phyloP scores from a whole-genome alignment of 2,888 invertebrate genomes.

The Dynastes grantii region DNA sequence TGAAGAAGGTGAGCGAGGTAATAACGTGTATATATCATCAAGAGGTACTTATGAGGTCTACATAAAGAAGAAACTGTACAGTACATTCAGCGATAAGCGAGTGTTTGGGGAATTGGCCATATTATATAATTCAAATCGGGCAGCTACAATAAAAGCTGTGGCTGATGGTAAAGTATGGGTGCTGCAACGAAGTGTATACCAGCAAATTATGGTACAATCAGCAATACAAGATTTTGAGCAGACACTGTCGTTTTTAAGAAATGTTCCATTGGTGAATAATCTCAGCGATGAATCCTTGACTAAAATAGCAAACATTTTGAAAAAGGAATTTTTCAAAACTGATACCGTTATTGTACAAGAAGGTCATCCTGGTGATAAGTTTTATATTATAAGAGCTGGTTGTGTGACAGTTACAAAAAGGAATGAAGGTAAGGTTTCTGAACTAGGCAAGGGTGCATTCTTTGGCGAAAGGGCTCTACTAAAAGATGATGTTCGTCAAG shows the following conservation, averaged over 20 bases:
- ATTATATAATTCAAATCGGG: slow-evolving; percentile 92
- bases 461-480: slow-evolving; percentile 92
- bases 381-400: slow-evolving; percentile 92
- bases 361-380: slow-evolving; percentile 91
- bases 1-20: slow-evolving; percentile 72
- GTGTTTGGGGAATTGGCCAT: slow-evolving; percentile 95
- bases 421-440: slow-evolving; percentile 77
- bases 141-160: slow-evolving; percentile 89
- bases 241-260: slow-evolving; percentile 86
- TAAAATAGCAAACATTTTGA: slow-evolving; percentile 90
- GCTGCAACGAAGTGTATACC: slow-evolving; percentile 88
- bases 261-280: slow-evolving; percentile 86
- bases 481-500: slow-evolving; percentile 91
- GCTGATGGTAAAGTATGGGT: slow-evolving; percentile 91
- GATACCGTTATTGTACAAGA: slow-evolving; percentile 87
- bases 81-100: slow-evolving; percentile 85
- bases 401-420: slow-evolving; percentile 83
- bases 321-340: slow-evolving; percentile 88
- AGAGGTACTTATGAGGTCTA: slow-evolving; percentile 91
- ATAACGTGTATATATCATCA: slow-evolving; percentile 90
- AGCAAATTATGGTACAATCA: slow-evolving; percentile 90
- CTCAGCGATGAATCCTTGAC: slow-evolving; percentile 80
- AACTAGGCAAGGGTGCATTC: slow-evolving; percentile 84
- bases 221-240: slow-evolving; percentile 89
- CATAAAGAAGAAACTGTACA: slow-evolving; percentile 84